Conservation (phyloP, 64 coral and sea anemone genomes). For the Dendrophyllia cribrosa region DNA sequence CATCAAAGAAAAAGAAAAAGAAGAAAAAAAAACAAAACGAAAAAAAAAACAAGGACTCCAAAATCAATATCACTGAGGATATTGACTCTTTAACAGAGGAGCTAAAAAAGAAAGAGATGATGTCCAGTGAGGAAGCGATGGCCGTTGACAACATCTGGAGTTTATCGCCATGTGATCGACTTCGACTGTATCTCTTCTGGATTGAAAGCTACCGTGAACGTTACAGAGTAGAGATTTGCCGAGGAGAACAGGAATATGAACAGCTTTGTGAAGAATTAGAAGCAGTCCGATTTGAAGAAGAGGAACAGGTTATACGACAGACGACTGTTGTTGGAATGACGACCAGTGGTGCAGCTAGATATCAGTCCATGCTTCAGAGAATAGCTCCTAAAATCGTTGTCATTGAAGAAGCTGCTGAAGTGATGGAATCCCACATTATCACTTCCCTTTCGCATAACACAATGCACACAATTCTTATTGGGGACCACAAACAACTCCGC, state of each 20-base stretch:
- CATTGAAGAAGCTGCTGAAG: constrained; percentile 92
- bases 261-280: constrained; percentile 32
- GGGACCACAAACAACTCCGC: constrained; percentile 90
- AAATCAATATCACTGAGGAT: not conserved
- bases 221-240: not conserved
- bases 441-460: constrained; percentile 72
- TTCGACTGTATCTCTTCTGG: constrained; percentile 31
- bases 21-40: not conserved
- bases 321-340: constrained; percentile 94
- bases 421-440: constrained; percentile 90
- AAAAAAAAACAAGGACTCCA: not conserved
- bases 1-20: not conserved
- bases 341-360: constrained; percentile 83
- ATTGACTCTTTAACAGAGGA: constrained; percentile 39
- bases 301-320: constrained; percentile 51
- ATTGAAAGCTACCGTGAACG: constrained; percentile 7
- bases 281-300: not conserved
- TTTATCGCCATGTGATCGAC: not conserved
- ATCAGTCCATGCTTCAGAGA: constrained; percentile 71
- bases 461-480: constrained; percentile 80
- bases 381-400: constrained; percentile 78
- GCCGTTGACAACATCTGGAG: not conserved
- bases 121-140: not conserved
- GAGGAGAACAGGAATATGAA: constrained; percentile 40
- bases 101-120: constrained; percentile 1